These are phyloP conservation scores for Orius insidiosus DNA, from an alignment of 1,140 invertebrate species.

Conservation along the genomic window DNA sequence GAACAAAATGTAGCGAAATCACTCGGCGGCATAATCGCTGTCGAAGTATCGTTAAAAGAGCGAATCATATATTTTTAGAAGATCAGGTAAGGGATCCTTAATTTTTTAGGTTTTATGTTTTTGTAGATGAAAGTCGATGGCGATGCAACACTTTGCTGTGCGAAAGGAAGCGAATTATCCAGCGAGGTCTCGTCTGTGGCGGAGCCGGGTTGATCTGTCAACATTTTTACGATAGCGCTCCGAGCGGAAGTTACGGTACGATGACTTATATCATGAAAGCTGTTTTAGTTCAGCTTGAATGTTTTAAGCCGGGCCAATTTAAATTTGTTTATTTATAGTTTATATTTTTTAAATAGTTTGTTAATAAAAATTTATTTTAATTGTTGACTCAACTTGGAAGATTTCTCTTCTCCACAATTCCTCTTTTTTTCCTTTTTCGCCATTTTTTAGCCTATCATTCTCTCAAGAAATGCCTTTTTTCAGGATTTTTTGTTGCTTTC, in stretches of 20 bases:
- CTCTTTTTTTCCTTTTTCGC: too few species aligned
- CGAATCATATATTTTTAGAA: conserved; percentile 86
- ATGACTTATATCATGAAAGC: conserved; percentile 93
- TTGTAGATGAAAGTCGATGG: conserved; percentile 61
- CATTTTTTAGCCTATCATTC: too few species aligned
- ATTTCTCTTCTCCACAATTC: too few species aligned
- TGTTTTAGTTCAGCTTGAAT: conserved; percentile 53
- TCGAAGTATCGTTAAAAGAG: conserved; percentile 87
- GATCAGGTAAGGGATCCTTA: conserved; percentile 62
- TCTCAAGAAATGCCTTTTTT: too few species aligned
- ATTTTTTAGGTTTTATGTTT: conserved; percentile 2
- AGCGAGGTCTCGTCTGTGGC: conserved; percentile 59
- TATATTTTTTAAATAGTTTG: too few species aligned
- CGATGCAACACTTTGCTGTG: conserved; percentile 82
- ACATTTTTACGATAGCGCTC: conserved; percentile 95
- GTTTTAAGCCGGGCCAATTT: conserved; percentile 26
- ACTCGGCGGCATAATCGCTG: conserved; percentile 68
- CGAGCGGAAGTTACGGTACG: conserved; percentile 89
- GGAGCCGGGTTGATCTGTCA: conserved; percentile 89
- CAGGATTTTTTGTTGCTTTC: too few species aligned
- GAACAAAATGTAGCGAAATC: conserved; percentile 66
- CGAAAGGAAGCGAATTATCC: conserved; percentile 44
- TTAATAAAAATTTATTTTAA: too few species aligned
- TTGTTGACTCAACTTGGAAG: too few species aligned
- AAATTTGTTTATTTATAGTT: too few species aligned